A percentile compares a stretch with the other conserved stretches of the same genome.
These are phyloP conservation scores for Caranx melampygus DNA, from an alignment of 2,113 vertebrate genomes.

Conservation along the genomic window DNA sequence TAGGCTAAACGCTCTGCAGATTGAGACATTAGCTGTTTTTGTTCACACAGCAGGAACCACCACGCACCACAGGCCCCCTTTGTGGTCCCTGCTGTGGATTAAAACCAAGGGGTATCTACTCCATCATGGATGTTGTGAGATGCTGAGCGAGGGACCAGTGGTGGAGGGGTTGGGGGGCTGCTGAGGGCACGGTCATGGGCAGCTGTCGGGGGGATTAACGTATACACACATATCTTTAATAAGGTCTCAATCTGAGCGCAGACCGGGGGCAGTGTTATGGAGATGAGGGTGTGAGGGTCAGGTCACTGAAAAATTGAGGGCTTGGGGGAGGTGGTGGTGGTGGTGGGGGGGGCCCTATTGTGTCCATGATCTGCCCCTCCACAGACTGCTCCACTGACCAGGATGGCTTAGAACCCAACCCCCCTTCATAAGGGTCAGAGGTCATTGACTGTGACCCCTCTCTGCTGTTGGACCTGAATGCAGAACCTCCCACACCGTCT, in stretches of 20 bases:
- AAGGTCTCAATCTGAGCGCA: conserved; percentile 74
- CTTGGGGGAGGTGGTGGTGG: conserved; percentile 14
- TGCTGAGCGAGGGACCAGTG: neutral
- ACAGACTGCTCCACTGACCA: conserved; percentile 66
- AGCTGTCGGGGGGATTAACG: conserved; percentile 75
- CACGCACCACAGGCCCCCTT: conserved; percentile 17
- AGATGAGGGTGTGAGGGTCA: conserved; percentile 83
- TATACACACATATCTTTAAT: conserved; percentile 68
- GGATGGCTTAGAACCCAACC: conserved; percentile 49
- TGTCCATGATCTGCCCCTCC: conserved; percentile 39
- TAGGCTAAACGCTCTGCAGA: conserved; percentile 42
- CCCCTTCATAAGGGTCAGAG: conserved; percentile 64
- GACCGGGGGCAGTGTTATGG: conserved; percentile 81
- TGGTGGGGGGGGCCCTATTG: conserved; percentile 50
- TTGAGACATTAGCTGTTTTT: conserved; percentile 68
- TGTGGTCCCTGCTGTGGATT: conserved; percentile 60
- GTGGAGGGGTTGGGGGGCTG: conserved; percentile 26
- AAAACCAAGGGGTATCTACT: conserved; percentile 49
- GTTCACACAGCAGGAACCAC: conserved; percentile 26
- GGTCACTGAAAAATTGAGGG: conserved; percentile 63
- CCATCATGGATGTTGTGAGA: neutral
- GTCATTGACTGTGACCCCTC: conserved; percentile 45
- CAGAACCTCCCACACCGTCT: conserved; percentile 32
- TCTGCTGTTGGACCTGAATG: conserved; percentile 38
- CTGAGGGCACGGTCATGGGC: conserved; percentile 59